These are phyloP conservation scores for Anoplopoma fimbria DNA, from an alignment of 2,113 vertebrate genomes.

Conservation along the genomic window DNA sequence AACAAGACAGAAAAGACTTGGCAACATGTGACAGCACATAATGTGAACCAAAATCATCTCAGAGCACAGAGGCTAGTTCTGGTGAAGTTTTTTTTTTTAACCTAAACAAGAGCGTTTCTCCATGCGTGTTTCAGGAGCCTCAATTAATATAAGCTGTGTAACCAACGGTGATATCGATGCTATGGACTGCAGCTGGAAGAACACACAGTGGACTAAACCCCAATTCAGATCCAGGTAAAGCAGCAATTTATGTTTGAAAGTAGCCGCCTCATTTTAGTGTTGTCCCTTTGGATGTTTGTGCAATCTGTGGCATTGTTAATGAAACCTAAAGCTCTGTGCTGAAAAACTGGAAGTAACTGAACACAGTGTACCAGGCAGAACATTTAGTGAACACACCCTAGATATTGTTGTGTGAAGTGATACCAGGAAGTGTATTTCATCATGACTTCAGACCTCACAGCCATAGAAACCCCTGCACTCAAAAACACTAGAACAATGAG, in stretches of 20 bases:
- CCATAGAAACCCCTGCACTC: background rate
- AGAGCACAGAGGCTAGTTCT: background rate
- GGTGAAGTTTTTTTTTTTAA: background rate
- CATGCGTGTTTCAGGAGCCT: conserved; percentile 69
- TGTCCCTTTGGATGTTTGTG: background rate
- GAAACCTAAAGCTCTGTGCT: background rate
- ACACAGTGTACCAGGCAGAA: background rate
- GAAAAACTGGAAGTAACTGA: conserved; percentile 4
- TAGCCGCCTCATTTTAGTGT: background rate
- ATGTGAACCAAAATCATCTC: conserved; percentile 18
- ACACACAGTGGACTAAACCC: conserved; percentile 73
- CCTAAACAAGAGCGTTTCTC: background rate
- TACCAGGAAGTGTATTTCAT: conserved; percentile 22
- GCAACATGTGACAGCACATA: background rate
- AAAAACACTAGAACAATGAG: background rate
- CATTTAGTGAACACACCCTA: conserved; percentile 5
- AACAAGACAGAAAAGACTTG: conserved; percentile 52
- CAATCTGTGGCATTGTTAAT: background rate
- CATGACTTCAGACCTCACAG: background rate
- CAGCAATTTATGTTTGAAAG: background rate
- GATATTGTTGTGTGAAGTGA: conserved; percentile 19
- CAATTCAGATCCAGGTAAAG: conserved; percentile 79
- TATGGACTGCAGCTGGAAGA: conserved; percentile 93
- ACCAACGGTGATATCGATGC: conserved; percentile 87
- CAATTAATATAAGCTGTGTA: conserved; percentile 88